phyloP scores from a whole-genome alignment of 2,888 invertebrate genomes.

The Tetanocera ferruginea region DNA sequence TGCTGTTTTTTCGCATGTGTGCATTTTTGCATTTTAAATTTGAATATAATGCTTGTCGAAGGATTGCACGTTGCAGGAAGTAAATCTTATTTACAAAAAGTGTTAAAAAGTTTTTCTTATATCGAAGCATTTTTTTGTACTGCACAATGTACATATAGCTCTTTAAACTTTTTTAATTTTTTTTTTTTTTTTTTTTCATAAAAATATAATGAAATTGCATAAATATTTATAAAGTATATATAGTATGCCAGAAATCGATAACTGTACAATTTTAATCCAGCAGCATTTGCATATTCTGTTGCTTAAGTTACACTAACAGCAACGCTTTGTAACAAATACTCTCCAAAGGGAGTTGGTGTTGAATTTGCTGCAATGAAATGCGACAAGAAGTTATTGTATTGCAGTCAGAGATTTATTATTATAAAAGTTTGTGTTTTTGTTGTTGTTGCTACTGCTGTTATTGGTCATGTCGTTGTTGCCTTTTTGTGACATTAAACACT shows the following conservation, averaged over 20 bases:
- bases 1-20: no score
- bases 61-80: no score
- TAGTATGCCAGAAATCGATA: neutral
- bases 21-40: no score
- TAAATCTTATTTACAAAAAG: no score
- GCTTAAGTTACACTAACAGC: neutral
- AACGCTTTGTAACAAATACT: slow-evolving; percentile 15
- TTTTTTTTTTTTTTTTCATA: no score
- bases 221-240: no score
- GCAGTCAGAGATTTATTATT: slow-evolving; percentile 26
- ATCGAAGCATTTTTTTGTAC: no score
- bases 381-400: slow-evolving; percentile 29
- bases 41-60: no score
- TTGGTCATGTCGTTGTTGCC: neutral
- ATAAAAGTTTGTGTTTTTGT: neutral
- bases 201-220: no score
- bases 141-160: no score
- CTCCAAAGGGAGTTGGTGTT: neutral
- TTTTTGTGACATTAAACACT: neutral
- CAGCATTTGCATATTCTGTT: slow-evolving; percentile 13
- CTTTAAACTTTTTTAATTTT: no score
- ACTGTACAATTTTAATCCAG: neutral
- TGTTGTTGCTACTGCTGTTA: neutral
- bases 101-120: no score
- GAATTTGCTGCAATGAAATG: slow-evolving; percentile 9